These are phyloP conservation scores for Platypus cylindrus DNA, from an alignment of 2,888 invertebrate genomes.

Conservation along the genomic window DNA sequence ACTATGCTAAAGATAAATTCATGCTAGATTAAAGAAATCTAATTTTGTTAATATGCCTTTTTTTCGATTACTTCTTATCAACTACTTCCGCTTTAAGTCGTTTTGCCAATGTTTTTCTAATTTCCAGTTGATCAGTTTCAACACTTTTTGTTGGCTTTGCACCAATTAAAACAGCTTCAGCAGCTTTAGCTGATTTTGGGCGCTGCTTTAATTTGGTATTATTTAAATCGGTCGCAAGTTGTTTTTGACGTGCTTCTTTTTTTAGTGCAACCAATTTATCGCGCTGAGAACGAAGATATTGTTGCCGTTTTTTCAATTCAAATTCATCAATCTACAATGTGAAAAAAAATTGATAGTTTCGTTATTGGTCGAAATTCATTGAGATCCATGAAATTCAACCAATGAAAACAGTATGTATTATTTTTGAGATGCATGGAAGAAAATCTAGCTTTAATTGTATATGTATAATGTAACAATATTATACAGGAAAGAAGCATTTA, in stretches of 20 bases:
- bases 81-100: conserved; percentile 79
- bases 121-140: conserved; percentile 53
- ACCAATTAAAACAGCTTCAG: conserved; percentile 49
- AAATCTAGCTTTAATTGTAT: too few species aligned
- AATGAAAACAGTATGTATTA: too few species aligned
- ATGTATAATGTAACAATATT: too few species aligned
- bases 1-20: too few species aligned
- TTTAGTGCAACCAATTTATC: conserved; percentile 85
- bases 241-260: conserved; percentile 72
- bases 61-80: too few species aligned
- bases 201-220: conserved; percentile 34
- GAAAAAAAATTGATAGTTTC: neutral
- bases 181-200: conserved; percentile 65
- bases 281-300: conserved; percentile 77
- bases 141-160: conserved; percentile 29
- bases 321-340: conserved; percentile 36
- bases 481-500: too few species aligned
- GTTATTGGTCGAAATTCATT: too few species aligned
- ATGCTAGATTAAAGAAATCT: too few species aligned
- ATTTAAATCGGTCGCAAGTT: conserved; percentile 52
- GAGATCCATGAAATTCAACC: too few species aligned
- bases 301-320: conserved; percentile 67
- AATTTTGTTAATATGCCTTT: too few species aligned
- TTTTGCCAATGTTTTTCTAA: conserved; percentile 72
- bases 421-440: too few species aligned